These are phyloP conservation scores for Pseudopodoces humilis DNA, from an alignment of 2,113 vertebrate species.

Conservation along the genomic window DNA sequence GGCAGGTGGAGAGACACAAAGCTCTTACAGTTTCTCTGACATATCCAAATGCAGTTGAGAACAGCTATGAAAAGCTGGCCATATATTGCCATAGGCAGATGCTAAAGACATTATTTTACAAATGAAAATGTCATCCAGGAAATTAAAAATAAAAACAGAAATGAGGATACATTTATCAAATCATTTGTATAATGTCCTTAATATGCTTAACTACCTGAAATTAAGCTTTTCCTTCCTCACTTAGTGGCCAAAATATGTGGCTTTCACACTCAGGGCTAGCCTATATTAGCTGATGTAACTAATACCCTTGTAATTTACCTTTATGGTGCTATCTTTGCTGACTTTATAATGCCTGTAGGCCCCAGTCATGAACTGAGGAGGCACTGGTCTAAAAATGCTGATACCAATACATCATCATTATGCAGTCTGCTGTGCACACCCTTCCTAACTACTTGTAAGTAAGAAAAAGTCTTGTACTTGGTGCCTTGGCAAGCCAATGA, in stretches of 20 bases:
- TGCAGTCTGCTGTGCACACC: background rate
- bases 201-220: background rate
- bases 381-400: background rate
- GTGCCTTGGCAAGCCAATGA: background rate
- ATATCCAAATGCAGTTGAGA: constrained; percentile 10
- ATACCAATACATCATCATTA: background rate
- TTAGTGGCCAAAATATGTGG: background rate
- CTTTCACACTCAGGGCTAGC: background rate
- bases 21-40: background rate
- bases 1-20: constrained; percentile 5
- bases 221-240: background rate
- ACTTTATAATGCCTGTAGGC: background rate
- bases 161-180: background rate
- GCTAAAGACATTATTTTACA: background rate
- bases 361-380: background rate
- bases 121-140: constrained; percentile 28
- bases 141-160: constrained; percentile 26
- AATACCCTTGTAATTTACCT: background rate
- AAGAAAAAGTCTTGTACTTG: background rate
- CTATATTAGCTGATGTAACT: background rate
- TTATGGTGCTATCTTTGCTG: background rate
- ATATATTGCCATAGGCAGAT: background rate
- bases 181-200: background rate
- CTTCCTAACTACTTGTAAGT: background rate
- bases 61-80: background rate